phyloP scores from a whole-genome alignment of 2,113 vertebrate species.

The Notothenia rossii region DNA sequence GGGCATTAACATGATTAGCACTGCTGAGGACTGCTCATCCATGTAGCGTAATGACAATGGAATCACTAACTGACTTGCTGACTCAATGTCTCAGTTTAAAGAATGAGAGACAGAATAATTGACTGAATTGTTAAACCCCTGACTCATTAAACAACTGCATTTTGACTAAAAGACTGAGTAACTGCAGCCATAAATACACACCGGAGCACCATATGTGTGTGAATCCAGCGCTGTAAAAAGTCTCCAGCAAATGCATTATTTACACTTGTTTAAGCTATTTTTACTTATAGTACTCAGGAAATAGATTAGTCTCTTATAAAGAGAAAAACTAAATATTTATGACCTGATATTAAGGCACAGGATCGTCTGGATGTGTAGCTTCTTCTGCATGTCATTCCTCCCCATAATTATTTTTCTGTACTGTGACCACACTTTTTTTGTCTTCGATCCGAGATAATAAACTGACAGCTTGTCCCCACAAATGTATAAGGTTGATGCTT shows the following conservation, averaged over 20 bases:
- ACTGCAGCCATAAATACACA: slow-evolving; percentile 1
- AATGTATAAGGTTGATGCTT: too few relatives aligned
- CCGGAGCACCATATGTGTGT: neutral
- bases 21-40: slow-evolving; percentile 13
- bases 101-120: slow-evolving; percentile 7
- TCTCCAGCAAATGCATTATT: neutral
- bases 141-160: slow-evolving; percentile 34
- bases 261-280: neutral
- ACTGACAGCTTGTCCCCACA: too few relatives aligned
- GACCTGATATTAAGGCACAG: neutral
- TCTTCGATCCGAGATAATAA: too few relatives aligned
- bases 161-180: slow-evolving; percentile 18
- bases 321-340: neutral
- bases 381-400: too few relatives aligned
- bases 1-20: slow-evolving; percentile 46
- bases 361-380: too few relatives aligned
- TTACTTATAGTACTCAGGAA: neutral
- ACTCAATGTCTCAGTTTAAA: neutral
- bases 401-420: too few relatives aligned
- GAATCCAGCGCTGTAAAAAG: neutral
- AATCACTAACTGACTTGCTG: slow-evolving; percentile 19
- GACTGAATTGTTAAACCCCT: slow-evolving; percentile 37
- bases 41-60: slow-evolving; percentile 34
- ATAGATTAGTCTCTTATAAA: neutral
- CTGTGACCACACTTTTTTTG: too few relatives aligned